phyloP scores from a whole-genome alignment of 1,140 invertebrate genomes.

The Stenopsyche tienmushanensis region DNA sequence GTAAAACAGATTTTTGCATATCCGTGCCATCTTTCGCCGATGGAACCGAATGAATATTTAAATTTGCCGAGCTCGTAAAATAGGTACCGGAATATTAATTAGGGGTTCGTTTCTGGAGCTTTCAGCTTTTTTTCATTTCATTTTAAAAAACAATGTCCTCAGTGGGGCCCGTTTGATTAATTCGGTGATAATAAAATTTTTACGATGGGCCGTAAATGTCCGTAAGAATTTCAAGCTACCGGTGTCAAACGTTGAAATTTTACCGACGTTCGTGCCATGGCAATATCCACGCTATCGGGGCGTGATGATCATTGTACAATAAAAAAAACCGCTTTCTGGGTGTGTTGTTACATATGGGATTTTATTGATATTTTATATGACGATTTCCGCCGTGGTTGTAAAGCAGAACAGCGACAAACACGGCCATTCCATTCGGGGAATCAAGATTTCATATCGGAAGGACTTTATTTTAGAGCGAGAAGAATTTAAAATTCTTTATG shows the following conservation, averaged over 20 bases:
- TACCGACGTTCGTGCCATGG: conserved; percentile 5
- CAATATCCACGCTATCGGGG: neutral
- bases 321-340: too few relatives aligned
- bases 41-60: too few relatives aligned
- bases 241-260: conserved; percentile 6
- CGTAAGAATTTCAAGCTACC: conserved; percentile 19
- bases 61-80: neutral
- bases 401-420: too few relatives aligned
- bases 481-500: too few relatives aligned
- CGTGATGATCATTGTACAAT: conserved; percentile 1
- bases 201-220: conserved; percentile 23
- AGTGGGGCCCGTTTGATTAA: conserved; percentile 18
- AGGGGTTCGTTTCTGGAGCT: neutral
- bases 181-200: conserved; percentile 27
- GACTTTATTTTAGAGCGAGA: too few relatives aligned
- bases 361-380: too few relatives aligned
- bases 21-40: too few relatives aligned
- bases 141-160: conserved; percentile 1
- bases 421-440: too few relatives aligned
- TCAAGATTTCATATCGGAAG: too few relatives aligned
- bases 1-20: too few relatives aligned
- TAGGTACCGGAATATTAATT: conserved; percentile 3
- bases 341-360: too few relatives aligned
- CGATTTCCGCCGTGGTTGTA: too few relatives aligned
- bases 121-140: neutral